Percentiles rank a stretch among this genome's conserved stretches.
Evolutionary conservation across 2,888 invertebrate genomes (phyloP).

Genomic region (Cristatella mucedo): DNA sequence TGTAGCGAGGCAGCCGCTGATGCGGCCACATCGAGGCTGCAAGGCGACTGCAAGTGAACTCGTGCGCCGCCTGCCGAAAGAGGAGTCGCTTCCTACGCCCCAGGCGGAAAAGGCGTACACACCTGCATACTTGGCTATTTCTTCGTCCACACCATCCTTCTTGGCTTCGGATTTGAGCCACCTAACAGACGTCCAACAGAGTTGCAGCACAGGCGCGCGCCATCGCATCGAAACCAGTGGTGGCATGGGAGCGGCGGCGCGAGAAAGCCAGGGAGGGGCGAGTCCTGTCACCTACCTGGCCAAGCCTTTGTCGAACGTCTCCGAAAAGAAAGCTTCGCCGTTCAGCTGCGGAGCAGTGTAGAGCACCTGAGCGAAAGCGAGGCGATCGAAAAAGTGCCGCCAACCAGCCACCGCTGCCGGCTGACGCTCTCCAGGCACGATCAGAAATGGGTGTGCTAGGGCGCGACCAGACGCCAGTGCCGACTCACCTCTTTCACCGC

Average conservation of each 20-base stretch:
- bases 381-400: too few species aligned
- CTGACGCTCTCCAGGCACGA: too few species aligned
- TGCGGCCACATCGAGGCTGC: background rate
- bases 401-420: too few species aligned
- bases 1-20: background rate
- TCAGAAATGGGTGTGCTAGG: too few species aligned
- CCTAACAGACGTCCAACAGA: constrained; percentile 20
- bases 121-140: constrained; percentile 87
- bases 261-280: too few species aligned
- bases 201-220: constrained; percentile 8
- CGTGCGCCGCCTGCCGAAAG: background rate
- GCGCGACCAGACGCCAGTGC: too few species aligned
- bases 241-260: too few species aligned
- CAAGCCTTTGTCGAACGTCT: constrained; percentile 59
- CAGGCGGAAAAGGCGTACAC: constrained; percentile 17
- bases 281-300: too few species aligned
- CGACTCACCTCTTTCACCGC: too few species aligned
- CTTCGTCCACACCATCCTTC: constrained; percentile 67
- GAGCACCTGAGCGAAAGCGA: constrained; percentile 17
- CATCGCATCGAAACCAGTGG: too few species aligned
- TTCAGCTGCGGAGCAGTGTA: constrained; percentile 50
- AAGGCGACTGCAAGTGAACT: background rate
- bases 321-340: constrained; percentile 57
- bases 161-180: constrained; percentile 82
- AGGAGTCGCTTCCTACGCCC: background rate